A percentile compares a stretch with the other conserved stretches of the same genome.
phyloP scores from a whole-genome alignment of 2,113 vertebrate species.

The Gallinago jamesoni region DNA sequence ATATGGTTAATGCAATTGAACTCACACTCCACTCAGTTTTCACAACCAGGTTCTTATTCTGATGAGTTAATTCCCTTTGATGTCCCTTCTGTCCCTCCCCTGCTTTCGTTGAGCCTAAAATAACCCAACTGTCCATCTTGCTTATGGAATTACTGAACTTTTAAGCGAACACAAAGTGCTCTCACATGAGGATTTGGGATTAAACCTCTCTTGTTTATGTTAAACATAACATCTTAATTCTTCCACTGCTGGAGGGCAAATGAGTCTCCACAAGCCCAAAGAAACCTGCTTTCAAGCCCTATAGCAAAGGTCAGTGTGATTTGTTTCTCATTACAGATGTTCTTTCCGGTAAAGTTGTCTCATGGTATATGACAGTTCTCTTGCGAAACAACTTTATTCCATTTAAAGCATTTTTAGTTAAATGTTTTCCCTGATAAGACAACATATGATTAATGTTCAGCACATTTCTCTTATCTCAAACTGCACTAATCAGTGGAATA shows the following conservation, averaged over 20 bases:
- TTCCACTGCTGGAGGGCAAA: slow-evolving; percentile 51
- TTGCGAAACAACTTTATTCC: background rate
- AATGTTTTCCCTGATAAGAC: background rate
- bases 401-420: background rate
- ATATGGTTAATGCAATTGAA: slow-evolving; percentile 25
- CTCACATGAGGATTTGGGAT: slow-evolving; percentile 57
- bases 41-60: background rate
- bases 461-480: background rate
- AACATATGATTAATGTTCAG: background rate
- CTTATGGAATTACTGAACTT: slow-evolving; percentile 66
- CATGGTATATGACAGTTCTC: slow-evolving; percentile 51
- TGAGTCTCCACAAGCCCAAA: slow-evolving; percentile 13
- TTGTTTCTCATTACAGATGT: slow-evolving; percentile 34
- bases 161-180: slow-evolving; percentile 56
- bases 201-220: slow-evolving; percentile 58
- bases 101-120: slow-evolving; percentile 20
- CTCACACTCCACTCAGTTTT: slow-evolving; percentile 22
- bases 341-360: slow-evolving; percentile 38
- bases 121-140: slow-evolving; percentile 58
- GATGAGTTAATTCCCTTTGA: slow-evolving; percentile 51
- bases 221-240: slow-evolving; percentile 61
- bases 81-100: background rate
- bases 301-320: slow-evolving; percentile 19
- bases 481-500: background rate
- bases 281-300: slow-evolving; percentile 27